Conservation (phyloP, 1,140 invertebrate species). For the Penaeus indicus region DNA sequence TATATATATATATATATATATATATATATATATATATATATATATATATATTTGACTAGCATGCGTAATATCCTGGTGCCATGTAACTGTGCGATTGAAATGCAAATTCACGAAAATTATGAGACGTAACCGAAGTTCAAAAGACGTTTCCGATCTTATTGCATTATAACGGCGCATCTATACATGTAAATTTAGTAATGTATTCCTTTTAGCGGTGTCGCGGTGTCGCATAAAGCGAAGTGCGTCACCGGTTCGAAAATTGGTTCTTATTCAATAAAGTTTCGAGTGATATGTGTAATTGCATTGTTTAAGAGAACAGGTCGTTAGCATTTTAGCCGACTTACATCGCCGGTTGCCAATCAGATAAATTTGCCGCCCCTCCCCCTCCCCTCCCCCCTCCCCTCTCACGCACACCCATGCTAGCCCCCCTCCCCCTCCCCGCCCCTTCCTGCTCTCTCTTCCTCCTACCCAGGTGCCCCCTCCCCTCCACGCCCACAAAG, state of each 20-base stretch:
- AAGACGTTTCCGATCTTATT: conserved; percentile 26
- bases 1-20: neutral
- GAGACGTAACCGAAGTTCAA: conserved; percentile 24
- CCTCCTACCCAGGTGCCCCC: neutral
- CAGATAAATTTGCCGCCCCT: too few relatives aligned
- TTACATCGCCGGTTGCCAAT: neutral
- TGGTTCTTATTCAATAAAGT: conserved; percentile 35
- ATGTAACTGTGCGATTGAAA: conserved; percentile 34
- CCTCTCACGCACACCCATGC: too few relatives aligned
- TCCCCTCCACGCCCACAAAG: neutral
- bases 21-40: neutral
- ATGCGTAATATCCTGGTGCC: neutral
- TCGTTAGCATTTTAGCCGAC: conserved; percentile 28
- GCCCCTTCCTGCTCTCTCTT: neutral
- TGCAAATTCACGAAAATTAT: conserved; percentile 43
- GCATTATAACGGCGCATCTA: conserved; percentile 32
- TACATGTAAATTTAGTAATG: conserved; percentile 47
- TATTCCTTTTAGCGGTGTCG: conserved; percentile 29
- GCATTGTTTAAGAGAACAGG: conserved; percentile 35
- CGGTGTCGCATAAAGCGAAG: neutral
- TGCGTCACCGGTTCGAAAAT: conserved; percentile 24
- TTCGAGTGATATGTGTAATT: conserved; percentile 34
- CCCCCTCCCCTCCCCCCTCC: too few relatives aligned
- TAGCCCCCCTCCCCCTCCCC: neutral
- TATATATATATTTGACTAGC: neutral